These are phyloP conservation scores for Platichthys stellatus DNA, from an alignment of 2,113 vertebrate genomes.

Conservation along the genomic window DNA sequence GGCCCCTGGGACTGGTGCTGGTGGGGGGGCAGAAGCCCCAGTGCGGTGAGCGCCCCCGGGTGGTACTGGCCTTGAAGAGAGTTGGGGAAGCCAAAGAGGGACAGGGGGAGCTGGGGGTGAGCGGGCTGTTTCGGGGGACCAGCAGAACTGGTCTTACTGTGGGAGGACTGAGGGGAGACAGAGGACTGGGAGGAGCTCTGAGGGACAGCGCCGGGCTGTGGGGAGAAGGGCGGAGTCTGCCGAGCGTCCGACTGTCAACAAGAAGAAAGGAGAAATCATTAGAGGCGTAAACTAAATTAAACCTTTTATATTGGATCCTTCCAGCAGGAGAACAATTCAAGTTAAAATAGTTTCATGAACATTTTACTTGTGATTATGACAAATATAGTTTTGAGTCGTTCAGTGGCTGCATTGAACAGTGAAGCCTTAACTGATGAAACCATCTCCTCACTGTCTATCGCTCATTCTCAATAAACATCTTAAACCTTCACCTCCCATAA, in stretches of 20 bases:
- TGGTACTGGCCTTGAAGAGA: slow-evolving; percentile 91
- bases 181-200: slow-evolving; percentile 87
- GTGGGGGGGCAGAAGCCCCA: slow-evolving; percentile 89
- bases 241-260: slow-evolving; percentile 90
- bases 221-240: slow-evolving; percentile 91
- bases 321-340: neutral
- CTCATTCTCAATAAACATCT: too few species aligned
- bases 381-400: too few species aligned
- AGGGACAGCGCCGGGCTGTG: slow-evolving; percentile 80
- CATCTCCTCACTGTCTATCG: too few species aligned
- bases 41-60: slow-evolving; percentile 82
- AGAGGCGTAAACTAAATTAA: neutral
- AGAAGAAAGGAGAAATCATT: slow-evolving; percentile 1
- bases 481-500: too few species aligned
- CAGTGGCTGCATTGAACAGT: too few species aligned
- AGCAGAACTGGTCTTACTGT: slow-evolving; percentile 79
- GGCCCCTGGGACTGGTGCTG: slow-evolving; percentile 79
- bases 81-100: slow-evolving; percentile 91
- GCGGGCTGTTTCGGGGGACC: slow-evolving; percentile 62
- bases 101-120: slow-evolving; percentile 87
- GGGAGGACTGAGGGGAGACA: slow-evolving; percentile 86
- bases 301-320: neutral
- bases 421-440: too few species aligned
- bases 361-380: too few species aligned
- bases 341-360: neutral